phyloP scores from a whole-genome alignment of 1,140 invertebrate genomes.

The Branchinecta lindahli region DNA sequence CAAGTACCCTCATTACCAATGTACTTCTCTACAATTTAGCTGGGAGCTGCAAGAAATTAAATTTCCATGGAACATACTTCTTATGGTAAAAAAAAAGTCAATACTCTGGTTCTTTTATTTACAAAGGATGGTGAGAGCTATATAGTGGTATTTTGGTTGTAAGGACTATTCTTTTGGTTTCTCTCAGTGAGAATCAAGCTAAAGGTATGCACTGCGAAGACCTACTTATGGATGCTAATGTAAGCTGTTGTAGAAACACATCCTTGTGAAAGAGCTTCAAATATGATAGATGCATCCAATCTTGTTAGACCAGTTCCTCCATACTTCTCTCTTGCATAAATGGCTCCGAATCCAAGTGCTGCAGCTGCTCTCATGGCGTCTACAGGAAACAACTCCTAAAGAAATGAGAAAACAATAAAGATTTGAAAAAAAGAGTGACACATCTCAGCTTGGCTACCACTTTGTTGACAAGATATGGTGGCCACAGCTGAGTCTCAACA shows the following conservation, averaged over 20 bases:
- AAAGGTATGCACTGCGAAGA: too few species aligned
- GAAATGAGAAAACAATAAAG: conserved; percentile 13
- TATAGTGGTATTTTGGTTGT: too few species aligned
- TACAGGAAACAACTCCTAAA: conserved; percentile 33
- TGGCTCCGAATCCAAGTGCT: conserved; percentile 42
- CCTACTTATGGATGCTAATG: conserved; percentile 45
- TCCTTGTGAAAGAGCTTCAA: conserved; percentile 45
- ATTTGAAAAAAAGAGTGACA: conserved; percentile 6
- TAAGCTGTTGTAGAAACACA: conserved; percentile 45
- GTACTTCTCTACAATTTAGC: too few species aligned
- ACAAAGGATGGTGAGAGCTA: too few species aligned
- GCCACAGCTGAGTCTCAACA: neutral
- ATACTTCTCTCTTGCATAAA: conserved; percentile 39
- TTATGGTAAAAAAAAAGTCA: neutral
- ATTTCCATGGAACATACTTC: neutral
- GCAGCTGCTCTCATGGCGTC: conserved; percentile 34
- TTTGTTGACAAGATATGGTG: conserved; percentile 2
- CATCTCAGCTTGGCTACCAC: neutral
- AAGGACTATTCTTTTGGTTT: too few species aligned
- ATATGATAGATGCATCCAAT: conserved; percentile 43
- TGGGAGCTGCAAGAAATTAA: too few species aligned
- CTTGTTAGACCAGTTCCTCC: conserved; percentile 41
- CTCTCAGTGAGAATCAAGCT: too few species aligned
- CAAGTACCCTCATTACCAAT: too few species aligned
- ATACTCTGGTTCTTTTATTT: neutral